A percentile compares a stretch with the other conserved stretches of the same genome.
Conservation (phyloP, 1,140 invertebrate species). For the Aphelenchoides fujianensis region DNA sequence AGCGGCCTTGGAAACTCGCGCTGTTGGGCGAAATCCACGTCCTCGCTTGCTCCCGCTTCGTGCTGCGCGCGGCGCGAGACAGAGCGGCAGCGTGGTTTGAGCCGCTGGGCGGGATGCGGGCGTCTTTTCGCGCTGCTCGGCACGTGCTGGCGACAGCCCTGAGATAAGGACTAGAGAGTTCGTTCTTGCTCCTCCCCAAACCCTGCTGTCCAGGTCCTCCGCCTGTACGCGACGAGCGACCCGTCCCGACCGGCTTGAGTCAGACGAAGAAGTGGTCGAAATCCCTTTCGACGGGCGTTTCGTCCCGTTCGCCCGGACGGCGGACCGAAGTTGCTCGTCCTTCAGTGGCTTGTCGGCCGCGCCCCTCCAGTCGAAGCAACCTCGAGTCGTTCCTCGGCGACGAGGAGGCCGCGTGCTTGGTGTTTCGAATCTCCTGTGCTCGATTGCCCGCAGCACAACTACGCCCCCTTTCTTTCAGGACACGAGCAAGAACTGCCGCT, state of each 20-base stretch:
- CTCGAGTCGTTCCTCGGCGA: neutral
- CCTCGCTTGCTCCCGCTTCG: neutral
- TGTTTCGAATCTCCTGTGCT: neutral
- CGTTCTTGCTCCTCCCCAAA: neutral
- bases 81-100: too few relatives aligned
- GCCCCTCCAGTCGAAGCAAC: neutral
- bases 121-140: too few relatives aligned
- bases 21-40: constrained; percentile 1
- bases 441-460: neutral
- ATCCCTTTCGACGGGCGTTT: too few relatives aligned
- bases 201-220: too few relatives aligned
- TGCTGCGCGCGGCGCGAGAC: neutral
- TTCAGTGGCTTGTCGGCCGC: neutral
- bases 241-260: too few relatives aligned
- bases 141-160: too few relatives aligned
- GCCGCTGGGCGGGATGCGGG: too few relatives aligned
- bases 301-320: neutral
- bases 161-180: neutral
- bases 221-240: too few relatives aligned
- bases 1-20: neutral
- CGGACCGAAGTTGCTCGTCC: neutral
- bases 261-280: too few relatives aligned
- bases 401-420: neutral
- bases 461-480: neutral
- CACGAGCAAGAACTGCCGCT: neutral